A percentile compares a stretch with the other conserved stretches of the same genome.
These are phyloP conservation scores for Zaprionus nigranus DNA, from an alignment of 1,140 invertebrate genomes.

Conservation along the genomic window DNA sequence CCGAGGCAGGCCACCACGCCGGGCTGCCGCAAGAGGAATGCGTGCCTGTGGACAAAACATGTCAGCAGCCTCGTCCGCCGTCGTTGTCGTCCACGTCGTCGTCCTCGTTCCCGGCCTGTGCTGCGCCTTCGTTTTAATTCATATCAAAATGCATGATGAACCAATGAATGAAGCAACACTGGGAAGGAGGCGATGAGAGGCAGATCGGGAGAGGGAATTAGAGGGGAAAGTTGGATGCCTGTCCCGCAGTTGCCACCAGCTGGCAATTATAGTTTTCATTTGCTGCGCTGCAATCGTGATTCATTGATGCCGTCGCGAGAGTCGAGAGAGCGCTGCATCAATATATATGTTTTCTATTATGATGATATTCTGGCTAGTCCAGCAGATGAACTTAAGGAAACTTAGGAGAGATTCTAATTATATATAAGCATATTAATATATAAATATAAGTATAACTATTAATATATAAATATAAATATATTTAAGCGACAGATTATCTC, in stretches of 20 bases:
- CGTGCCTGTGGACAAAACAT: constrained; percentile 82
- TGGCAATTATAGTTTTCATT: constrained; percentile 82
- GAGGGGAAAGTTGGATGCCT: neutral
- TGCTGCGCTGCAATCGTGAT: constrained; percentile 46
- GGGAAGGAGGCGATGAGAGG: neutral
- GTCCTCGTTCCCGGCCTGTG: neutral
- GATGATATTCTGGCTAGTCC: neutral
- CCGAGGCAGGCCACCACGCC: constrained; percentile 33
- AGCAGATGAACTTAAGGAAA: neutral
- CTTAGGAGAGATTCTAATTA: neutral
- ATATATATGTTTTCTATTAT: neutral
- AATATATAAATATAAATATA: neutral
- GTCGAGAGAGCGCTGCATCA: neutral
- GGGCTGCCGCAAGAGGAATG: constrained; percentile 71
- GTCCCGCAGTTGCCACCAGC: constrained; percentile 35
- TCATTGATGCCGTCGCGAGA: neutral
- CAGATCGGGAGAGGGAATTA: constrained; percentile 6
- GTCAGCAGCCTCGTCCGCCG: constrained; percentile 71
- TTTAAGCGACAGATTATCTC: too few relatives aligned
- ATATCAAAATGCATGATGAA: constrained; percentile 57
- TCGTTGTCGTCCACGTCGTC: neutral
- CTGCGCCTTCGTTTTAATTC: constrained; percentile 50
- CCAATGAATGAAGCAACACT: constrained; percentile 67
- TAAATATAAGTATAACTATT: neutral
- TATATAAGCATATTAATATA: neutral